Conservation (phyloP, 2,113 vertebrate genomes). For the Zeus faber region DNA sequence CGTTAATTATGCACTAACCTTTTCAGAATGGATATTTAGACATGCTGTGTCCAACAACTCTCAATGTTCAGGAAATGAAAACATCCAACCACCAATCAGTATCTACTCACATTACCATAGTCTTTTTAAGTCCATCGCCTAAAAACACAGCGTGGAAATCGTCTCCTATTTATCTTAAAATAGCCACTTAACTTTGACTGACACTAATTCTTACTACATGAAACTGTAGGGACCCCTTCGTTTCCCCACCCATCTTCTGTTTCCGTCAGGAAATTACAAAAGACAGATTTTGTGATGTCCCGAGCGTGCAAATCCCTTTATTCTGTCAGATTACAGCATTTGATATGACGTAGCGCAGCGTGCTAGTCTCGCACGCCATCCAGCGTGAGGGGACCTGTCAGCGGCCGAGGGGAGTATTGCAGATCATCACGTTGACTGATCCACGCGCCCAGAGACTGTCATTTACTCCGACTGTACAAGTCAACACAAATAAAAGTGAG, state of each 20-base stretch:
- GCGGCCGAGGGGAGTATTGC: constrained; percentile 83
- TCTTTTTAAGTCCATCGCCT: constrained; percentile 55
- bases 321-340: constrained; percentile 96
- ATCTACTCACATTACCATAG: constrained; percentile 70
- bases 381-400: constrained; percentile 92
- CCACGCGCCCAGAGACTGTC: constrained; percentile 87
- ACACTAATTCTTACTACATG: constrained; percentile 97
- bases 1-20: constrained; percentile 73
- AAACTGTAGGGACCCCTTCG: constrained; percentile 88
- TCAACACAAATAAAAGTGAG: constrained; percentile 99
- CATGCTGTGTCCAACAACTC: constrained; percentile 50
- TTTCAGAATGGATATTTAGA: constrained; percentile 73
- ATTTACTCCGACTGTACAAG: constrained; percentile 93
- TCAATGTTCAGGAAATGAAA: constrained; percentile 67
- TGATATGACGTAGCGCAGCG: constrained; percentile 91
- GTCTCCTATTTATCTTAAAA: constrained; percentile 82
- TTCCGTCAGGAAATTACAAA: constrained; percentile 91
- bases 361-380: constrained; percentile 85
- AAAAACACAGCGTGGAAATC: constrained; percentile 64
- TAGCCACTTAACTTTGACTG: constrained; percentile 93
- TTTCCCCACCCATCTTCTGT: constrained; percentile 69
- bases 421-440: constrained; percentile 96
- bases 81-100: constrained; percentile 64
- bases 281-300: constrained; percentile 97
- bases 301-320: constrained; percentile 84